Conservation (phyloP, 2,797 vertebrate species). For the Cryptoprocta ferox region DNA sequence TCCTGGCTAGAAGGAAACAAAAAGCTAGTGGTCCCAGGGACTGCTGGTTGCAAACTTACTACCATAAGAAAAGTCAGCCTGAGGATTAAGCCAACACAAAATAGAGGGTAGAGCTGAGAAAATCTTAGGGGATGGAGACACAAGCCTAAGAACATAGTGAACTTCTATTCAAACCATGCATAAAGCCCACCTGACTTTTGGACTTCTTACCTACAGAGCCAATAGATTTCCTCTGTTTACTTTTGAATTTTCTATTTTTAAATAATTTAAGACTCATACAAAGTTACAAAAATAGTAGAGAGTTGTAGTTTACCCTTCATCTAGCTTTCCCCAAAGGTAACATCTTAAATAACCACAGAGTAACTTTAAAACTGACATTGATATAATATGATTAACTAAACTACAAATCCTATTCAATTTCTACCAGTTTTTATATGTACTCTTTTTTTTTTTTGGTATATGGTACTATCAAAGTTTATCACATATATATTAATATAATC, state of each 20-base stretch:
- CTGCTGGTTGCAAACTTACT: not conserved
- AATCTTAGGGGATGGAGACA: not conserved
- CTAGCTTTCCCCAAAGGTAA: not conserved
- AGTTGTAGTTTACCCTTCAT: not conserved
- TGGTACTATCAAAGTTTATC: not conserved
- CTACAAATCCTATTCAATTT: not conserved
- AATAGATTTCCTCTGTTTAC: not conserved
- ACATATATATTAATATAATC: not conserved
- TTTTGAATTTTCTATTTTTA: slow-evolving; percentile 39
- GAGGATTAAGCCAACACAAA: not conserved
- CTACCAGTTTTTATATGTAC: not conserved
- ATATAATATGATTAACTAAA: not conserved
- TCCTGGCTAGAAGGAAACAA: not conserved
- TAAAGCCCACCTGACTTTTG: not conserved
- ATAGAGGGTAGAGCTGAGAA: not conserved
- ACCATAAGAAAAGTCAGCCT: not conserved
- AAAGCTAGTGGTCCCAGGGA: not conserved
- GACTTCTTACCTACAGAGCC: not conserved
- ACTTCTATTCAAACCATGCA: not conserved
- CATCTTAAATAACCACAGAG: not conserved
- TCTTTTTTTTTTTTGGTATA: not conserved
- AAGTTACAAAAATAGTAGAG: not conserved
- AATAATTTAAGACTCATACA: not conserved
- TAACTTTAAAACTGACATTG: not conserved
- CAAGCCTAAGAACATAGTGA: not conserved